These are phyloP conservation scores for Microcebus jonahi DNA, from an alignment of 2,113 vertebrate genomes.

Conservation along the genomic window DNA sequence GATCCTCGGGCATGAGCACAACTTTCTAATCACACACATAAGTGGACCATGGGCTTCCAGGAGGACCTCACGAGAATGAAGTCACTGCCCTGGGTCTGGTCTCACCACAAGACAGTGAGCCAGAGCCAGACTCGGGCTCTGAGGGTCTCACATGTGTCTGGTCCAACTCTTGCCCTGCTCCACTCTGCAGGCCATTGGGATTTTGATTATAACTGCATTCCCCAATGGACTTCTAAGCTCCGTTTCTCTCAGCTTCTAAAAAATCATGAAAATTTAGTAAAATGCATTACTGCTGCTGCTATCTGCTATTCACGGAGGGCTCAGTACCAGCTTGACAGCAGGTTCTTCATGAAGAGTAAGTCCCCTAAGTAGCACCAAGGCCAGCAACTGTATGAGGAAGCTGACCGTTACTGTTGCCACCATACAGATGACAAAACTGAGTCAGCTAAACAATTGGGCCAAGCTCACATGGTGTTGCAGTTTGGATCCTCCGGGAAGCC, in stretches of 20 bases:
- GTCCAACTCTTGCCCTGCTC: background rate
- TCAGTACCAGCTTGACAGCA: rapidly evolving
- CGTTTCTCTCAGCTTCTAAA: background rate
- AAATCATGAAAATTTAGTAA: background rate
- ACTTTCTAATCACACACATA: background rate
- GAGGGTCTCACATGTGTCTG: background rate
- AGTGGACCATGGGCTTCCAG: background rate
- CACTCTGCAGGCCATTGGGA: background rate
- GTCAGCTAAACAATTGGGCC: background rate
- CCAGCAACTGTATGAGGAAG: background rate
- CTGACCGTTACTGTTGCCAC: background rate
- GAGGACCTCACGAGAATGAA: background rate
- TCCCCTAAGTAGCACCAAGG: background rate
- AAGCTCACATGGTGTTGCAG: rapidly evolving
- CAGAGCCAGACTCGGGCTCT: background rate
- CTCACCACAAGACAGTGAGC: rapidly evolving
- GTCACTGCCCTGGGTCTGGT: background rate
- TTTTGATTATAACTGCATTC: background rate
- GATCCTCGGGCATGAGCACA: background rate
- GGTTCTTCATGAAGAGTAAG: background rate
- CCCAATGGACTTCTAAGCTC: background rate
- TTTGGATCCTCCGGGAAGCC: background rate
- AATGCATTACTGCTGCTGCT: background rate
- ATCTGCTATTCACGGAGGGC: no score
- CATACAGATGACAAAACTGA: background rate